Evolutionary conservation across 2,797 vertebrate genomes (phyloP), one percentile per base, ranked within the genome.

Genomic region (Melanotaenia trifasciata): DNA sequence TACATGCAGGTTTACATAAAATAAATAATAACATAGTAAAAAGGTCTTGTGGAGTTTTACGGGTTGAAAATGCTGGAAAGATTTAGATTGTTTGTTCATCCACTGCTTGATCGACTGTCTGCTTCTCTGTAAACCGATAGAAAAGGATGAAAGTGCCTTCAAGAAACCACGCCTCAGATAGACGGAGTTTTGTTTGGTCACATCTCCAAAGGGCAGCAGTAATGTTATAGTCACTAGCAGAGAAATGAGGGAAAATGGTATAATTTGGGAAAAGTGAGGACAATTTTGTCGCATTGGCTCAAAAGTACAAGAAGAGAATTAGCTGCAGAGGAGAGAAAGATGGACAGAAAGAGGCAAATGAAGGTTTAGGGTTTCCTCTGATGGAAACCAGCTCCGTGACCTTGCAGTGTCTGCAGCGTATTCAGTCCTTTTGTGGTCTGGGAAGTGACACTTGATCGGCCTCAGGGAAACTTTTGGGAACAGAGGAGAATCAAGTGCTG

Each of bases 351-450:
- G 69, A 71, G 66, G 63, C 65, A 84, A 84, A 82, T 79, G 73
- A 81, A 54, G 90, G 92, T 91, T 90, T 94, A 75, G 61, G 64
- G 85, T 95, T 94, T 94, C 93, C 78, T 84, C 74, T 83, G 81
- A 90, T 90, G 86, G 84, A 89, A 80, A 79, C 2, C 28, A 90
- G 86, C 82, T 83, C 63, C 36, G 43, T 92, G 92, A 94, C 94
- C 93, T 95, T 94, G 92, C 58, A 9, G 82, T 89, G 81, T 88
- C 73, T 71, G 81, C 84, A 84, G 84, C 72, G 16, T 64, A 58
- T 84, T 73, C 78, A 18, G 33, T 82, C 74, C 67, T 73, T 70
- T 81, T 68, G 84, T 26, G 74, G 75, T 85, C 87, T 75, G 30
- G 70, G 76, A 78, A 75, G 72, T 79, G 89, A 92, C 89, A 95